Evolutionary conservation across 2,888 invertebrate genomes (phyloP).

Genomic region (Amiota minor): DNA sequence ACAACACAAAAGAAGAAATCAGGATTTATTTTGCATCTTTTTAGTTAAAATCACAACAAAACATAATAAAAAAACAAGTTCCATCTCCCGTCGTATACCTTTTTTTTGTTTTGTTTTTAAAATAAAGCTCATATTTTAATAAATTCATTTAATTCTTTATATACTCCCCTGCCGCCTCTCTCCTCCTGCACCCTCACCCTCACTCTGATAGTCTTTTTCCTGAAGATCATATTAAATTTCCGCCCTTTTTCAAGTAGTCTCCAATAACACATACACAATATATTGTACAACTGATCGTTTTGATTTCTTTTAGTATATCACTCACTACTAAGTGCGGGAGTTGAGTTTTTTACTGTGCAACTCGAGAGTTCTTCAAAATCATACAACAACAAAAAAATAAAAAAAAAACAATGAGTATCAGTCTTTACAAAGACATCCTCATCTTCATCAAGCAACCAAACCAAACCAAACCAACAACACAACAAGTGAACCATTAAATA

Average conservation of each 20-base stretch:
- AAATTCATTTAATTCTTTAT: not conserved
- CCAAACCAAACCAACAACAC: not conserved
- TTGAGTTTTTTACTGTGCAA: slow-evolving; percentile 4
- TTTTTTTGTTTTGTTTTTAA: no score
- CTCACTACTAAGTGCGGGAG: not conserved
- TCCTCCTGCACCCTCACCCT: slow-evolving; percentile 24
- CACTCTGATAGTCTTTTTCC: slow-evolving; percentile 5
- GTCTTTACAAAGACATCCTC: no score
- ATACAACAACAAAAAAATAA: no score
- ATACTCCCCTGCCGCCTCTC: not conserved
- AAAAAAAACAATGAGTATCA: no score
- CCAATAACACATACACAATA: not conserved
- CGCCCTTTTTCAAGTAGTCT: slow-evolving; percentile 54
- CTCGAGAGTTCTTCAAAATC: not conserved
- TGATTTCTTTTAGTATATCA: not conserved
- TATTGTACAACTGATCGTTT: no score
- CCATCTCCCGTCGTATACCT: not conserved
- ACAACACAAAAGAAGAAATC: no score
- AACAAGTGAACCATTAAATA: slow-evolving; percentile 33
- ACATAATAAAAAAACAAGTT: no score
- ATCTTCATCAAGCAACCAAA: no score
- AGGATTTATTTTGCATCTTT: no score
- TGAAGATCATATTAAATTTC: slow-evolving; percentile 68
- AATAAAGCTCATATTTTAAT: slow-evolving; percentile 60
- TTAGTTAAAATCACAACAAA: no score